Conservation (phyloP, 1,140 invertebrate species). For the Nixonia krombeini region DNA sequence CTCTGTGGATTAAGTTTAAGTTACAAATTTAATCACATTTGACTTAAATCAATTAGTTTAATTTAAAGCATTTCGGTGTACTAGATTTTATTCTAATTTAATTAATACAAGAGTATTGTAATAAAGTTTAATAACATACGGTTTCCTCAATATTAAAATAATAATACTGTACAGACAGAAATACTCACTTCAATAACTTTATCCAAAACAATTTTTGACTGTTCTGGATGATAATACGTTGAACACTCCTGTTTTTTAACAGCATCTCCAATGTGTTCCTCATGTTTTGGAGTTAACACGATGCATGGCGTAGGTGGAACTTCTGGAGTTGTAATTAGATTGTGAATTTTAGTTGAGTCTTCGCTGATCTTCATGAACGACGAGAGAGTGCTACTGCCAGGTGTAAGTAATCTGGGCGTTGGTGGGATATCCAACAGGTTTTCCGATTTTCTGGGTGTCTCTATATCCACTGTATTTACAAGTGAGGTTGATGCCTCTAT, state of each 20-base stretch:
- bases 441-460: constrained; percentile 60
- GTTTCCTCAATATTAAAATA: too few species aligned
- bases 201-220: not conserved
- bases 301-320: constrained; percentile 64
- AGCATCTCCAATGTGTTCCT: constrained; percentile 40
- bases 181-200: constrained; percentile 10
- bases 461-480: constrained; percentile 48
- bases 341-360: constrained; percentile 54
- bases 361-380: constrained; percentile 42
- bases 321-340: constrained; percentile 62
- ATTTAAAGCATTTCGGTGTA: too few species aligned
- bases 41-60: too few species aligned
- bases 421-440: constrained; percentile 55
- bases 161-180: too few species aligned
- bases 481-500: too few species aligned
- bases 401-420: constrained; percentile 62
- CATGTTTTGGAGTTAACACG: constrained; percentile 45
- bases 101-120: too few species aligned
- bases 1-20: too few species aligned
- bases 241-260: constrained; percentile 38
- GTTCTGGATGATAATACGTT: constrained; percentile 56
- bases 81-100: too few species aligned
- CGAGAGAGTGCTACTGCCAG: constrained; percentile 50
- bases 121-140: too few species aligned
- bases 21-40: too few species aligned